Evolutionary conservation across 1,140 invertebrate genomes (phyloP).

Genomic region (Patella vulgata): DNA sequence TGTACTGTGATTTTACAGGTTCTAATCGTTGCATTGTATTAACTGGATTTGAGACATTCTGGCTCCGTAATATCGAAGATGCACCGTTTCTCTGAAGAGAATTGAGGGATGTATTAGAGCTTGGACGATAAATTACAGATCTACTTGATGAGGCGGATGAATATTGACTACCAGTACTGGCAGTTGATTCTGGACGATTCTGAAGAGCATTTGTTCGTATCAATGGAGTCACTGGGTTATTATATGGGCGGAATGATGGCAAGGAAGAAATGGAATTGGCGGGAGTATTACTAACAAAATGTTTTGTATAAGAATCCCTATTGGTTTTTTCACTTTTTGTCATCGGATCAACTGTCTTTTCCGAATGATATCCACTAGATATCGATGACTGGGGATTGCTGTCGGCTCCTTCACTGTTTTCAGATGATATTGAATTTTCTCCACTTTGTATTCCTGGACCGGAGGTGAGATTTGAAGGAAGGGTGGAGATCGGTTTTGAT

Average conservation of each 20-base stretch:
- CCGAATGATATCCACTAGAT: constrained; percentile 41
- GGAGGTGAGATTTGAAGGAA: neutral
- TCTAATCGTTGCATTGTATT: neutral
- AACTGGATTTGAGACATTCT: constrained; percentile 11
- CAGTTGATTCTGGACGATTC: constrained; percentile 51
- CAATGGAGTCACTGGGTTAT: constrained; percentile 23
- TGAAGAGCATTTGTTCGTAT: constrained; percentile 40
- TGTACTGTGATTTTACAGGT: constrained; percentile 18
- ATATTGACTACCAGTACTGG: constrained; percentile 54
- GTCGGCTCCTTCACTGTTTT: constrained; percentile 41
- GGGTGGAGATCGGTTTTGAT: too few relatives aligned
- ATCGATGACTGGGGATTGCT: constrained; percentile 36
- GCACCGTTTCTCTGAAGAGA: constrained; percentile 25
- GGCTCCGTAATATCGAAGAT: constrained; percentile 8
- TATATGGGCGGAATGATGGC: constrained; percentile 19
- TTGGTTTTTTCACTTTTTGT: constrained; percentile 10
- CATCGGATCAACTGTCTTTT: constrained; percentile 9
- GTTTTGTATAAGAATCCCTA: constrained; percentile 26
- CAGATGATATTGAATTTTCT: constrained; percentile 40
- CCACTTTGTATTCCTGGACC: constrained; percentile 20
- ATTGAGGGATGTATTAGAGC: constrained; percentile 17
- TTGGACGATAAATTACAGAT: constrained; percentile 50
- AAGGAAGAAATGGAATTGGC: constrained; percentile 24
- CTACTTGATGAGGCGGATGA: constrained; percentile 55
- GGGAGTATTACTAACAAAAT: constrained; percentile 37